phyloP scores from a whole-genome alignment of 2,113 vertebrate species.

The Poeciliopsis occidentalis region DNA sequence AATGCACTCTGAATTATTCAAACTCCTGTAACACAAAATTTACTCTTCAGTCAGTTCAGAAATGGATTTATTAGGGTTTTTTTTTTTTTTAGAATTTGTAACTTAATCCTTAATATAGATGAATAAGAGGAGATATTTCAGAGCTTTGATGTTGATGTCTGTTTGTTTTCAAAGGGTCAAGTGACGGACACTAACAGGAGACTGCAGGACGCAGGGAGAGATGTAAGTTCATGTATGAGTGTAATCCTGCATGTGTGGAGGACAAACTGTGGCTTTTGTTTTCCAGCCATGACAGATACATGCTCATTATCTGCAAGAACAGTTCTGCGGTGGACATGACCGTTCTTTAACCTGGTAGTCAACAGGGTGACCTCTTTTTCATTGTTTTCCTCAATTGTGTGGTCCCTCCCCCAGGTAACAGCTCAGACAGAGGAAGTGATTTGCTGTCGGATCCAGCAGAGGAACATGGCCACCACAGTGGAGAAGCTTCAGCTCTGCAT shows the following conservation, averaged over 20 bases:
- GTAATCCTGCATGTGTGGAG: conserved; percentile 9
- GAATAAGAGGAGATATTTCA: neutral
- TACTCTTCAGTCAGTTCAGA: neutral
- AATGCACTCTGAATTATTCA: too few relatives aligned
- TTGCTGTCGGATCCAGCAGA: conserved; percentile 93
- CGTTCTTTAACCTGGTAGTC: conserved; percentile 10
- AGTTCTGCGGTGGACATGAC: conserved; percentile 14
- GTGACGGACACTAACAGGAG: conserved; percentile 97
- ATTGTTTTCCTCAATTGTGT: conserved; percentile 8
- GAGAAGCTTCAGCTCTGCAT: conserved; percentile 96
- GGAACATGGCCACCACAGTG: conserved; percentile 95
- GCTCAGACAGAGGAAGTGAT: conserved; percentile 94
- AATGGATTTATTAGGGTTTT: too few relatives aligned
- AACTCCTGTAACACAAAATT: neutral
- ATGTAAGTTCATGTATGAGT: conserved; percentile 79
- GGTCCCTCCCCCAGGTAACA: conserved; percentile 84
- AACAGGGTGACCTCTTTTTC: conserved; percentile 26
- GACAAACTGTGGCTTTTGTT: conserved; percentile 2
- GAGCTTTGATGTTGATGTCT: conserved; percentile 8
- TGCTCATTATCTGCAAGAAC: conserved; percentile 2
- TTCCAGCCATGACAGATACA: conserved; percentile 3
- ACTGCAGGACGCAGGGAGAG: conserved; percentile 96
- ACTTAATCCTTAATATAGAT: too few relatives aligned
- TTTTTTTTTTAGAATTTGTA: too few relatives aligned
- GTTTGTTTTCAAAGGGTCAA: conserved; percentile 90